These are phyloP conservation scores for Papilio aristodemus DNA, from an alignment of 1,140 invertebrate genomes.

Conservation along the genomic window DNA sequence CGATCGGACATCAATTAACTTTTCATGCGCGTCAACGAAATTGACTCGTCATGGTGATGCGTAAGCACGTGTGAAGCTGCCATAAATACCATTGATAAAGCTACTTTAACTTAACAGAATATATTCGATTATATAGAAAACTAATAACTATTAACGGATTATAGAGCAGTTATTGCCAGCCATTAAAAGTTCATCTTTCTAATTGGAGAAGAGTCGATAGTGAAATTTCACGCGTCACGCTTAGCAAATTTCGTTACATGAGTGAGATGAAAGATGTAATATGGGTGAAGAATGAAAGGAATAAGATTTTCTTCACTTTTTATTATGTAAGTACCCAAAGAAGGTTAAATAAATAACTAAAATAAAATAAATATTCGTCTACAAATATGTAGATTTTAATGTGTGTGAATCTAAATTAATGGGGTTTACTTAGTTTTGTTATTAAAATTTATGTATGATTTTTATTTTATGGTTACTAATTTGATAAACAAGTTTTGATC, in stretches of 20 bases:
- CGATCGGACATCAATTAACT: constrained; percentile 29
- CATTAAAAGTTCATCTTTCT: not conserved
- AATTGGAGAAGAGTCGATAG: not conserved
- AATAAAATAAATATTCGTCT: constrained; percentile 16
- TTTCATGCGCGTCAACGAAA: constrained; percentile 30
- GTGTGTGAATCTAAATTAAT: constrained; percentile 24
- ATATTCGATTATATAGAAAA: not conserved
- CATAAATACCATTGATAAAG: constrained; percentile 21
- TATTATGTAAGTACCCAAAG: too few species aligned
- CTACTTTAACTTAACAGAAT: not conserved
- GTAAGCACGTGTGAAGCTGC: not conserved
- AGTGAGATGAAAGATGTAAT: not conserved
- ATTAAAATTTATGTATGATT: constrained; percentile 15
- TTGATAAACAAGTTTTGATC: constrained; percentile 28
- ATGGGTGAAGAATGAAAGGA: not conserved
- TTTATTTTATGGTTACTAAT: constrained; percentile 33
- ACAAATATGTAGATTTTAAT: constrained; percentile 16
- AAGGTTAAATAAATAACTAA: too few species aligned
- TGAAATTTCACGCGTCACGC: not conserved
- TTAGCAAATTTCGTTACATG: not conserved
- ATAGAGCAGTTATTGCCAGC: not conserved
- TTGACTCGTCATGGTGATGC: constrained; percentile 28
- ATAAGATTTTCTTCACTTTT: too few species aligned
- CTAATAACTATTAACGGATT: not conserved
- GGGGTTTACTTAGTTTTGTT: constrained; percentile 33